A percentile compares a stretch with the other conserved stretches of the same genome.
These are phyloP conservation scores for Epsilonema sp. DNA, from an alignment of 2,888 invertebrate species.

Conservation along the genomic window DNA sequence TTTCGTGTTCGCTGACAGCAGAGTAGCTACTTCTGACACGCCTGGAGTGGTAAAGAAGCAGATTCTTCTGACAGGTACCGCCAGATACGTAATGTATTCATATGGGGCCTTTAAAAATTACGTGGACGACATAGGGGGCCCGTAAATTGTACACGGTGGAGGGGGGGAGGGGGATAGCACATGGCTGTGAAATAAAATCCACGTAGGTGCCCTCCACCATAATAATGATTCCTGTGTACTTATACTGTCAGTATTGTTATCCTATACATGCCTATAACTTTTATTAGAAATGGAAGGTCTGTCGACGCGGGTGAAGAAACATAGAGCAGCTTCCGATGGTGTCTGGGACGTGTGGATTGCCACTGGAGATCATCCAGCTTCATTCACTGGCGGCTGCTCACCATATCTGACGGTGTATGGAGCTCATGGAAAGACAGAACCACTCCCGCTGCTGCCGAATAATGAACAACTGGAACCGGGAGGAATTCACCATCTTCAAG, in stretches of 20 bases:
- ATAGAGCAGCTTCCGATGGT: too few species aligned
- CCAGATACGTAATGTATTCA: too few species aligned
- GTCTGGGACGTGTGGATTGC: conserved; percentile 20
- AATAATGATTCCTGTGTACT: too few species aligned
- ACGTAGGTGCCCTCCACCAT: too few species aligned
- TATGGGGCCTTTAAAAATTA: too few species aligned
- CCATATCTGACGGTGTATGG: conserved; percentile 25
- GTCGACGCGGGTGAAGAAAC: conserved; percentile 1
- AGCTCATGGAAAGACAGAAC: conserved; percentile 19
- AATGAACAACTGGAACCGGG: too few species aligned
- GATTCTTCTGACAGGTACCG: conserved; percentile 3
- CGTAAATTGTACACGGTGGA: too few species aligned
- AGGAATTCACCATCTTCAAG: too few species aligned
- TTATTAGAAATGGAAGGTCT: conserved; percentile 8
- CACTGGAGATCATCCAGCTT: conserved; percentile 23
- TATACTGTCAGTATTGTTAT: too few species aligned
- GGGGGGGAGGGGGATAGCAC: too few species aligned
- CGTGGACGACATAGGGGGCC: too few species aligned
- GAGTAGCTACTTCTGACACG: neutral
- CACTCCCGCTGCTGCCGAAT: neutral
- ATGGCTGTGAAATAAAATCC: too few species aligned
- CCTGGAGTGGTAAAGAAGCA: conserved; percentile 3
- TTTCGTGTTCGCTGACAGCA: conserved; percentile 6
- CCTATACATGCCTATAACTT: neutral
- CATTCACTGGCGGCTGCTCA: conserved; percentile 19